Percentiles rank a stretch among this genome's conserved stretches.
phyloP scores from a whole-genome alignment of 2,888 invertebrate species.

The Clostera curtula region DNA sequence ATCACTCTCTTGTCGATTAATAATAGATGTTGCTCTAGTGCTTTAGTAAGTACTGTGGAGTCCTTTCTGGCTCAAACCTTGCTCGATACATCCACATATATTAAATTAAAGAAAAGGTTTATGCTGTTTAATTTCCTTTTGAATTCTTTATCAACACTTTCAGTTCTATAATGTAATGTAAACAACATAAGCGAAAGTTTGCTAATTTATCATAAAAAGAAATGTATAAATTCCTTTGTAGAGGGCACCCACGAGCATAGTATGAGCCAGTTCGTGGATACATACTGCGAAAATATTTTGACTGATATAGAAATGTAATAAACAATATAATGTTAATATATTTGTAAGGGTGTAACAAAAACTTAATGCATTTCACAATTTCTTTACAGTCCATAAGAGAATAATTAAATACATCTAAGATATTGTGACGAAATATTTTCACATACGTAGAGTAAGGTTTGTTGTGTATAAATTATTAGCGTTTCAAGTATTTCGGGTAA shows the following conservation, averaged over 20 bases:
- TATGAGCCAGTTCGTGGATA: conserved; percentile 40
- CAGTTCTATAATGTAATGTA: too few species aligned
- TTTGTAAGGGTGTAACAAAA: conserved; percentile 69
- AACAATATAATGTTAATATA: conserved; percentile 68
- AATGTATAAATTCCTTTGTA: too few species aligned
- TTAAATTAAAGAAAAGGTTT: too few species aligned
- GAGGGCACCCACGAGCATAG: conserved; percentile 20
- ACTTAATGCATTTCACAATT: conserved; percentile 73
- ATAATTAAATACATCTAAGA: conserved; percentile 59
- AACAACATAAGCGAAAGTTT: too few species aligned
- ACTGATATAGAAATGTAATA: conserved; percentile 67
- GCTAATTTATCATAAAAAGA: too few species aligned
- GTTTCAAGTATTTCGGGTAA: conserved; percentile 64
- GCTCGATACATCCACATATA: too few species aligned
- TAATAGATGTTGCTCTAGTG: too few species aligned
- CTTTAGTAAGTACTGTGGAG: too few species aligned
- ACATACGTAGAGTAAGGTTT: conserved; percentile 68
- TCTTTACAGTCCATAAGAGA: conserved; percentile 70
- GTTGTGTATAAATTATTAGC: conserved; percentile 68
- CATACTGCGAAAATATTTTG: conserved; percentile 68
- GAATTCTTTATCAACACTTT: too few species aligned
- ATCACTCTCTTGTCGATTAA: conserved; percentile 23
- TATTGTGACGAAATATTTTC: conserved; percentile 71
- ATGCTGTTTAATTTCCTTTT: too few species aligned
- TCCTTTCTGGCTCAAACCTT: too few species aligned